Evolutionary conservation across 2,113 vertebrate genomes (phyloP).

Genomic region (Microcebus jonahi): DNA sequence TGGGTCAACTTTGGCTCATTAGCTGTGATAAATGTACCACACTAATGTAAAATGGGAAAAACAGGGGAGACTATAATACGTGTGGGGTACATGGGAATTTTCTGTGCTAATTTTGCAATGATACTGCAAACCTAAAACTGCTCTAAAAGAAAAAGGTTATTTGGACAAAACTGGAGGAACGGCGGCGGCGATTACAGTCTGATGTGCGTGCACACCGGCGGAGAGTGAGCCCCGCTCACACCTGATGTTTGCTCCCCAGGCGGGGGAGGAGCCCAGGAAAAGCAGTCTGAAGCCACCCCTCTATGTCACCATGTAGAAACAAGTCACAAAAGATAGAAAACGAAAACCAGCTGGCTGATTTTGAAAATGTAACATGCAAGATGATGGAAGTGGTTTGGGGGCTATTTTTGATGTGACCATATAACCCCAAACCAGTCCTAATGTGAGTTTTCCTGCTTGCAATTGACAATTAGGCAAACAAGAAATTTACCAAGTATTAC

Average conservation of each 20-base stretch:
- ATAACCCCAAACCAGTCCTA: not conserved
- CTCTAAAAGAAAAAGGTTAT: not conserved
- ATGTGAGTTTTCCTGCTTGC: not conserved
- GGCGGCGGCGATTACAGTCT: not conserved
- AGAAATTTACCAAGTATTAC: not conserved
- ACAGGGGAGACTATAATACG: no score
- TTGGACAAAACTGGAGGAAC: not conserved
- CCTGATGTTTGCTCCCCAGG: accelerated
- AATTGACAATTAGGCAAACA: no score
- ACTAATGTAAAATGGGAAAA: accelerated
- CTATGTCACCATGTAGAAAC: not conserved
- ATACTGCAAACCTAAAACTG: not conserved
- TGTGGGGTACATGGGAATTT: not conserved
- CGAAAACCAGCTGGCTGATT: not conserved
- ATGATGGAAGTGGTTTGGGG: not conserved
- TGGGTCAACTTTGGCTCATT: accelerated
- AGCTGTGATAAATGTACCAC: accelerated
- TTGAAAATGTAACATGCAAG: accelerated
- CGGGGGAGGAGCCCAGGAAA: accelerated
- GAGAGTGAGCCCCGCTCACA: accelerated
- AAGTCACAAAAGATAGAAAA: accelerated
- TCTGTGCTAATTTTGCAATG: not conserved
- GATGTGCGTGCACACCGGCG: no score
- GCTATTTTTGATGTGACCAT: not conserved
- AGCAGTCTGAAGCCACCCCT: accelerated